Evolutionary conservation across 2,113 vertebrate species (phyloP), one percentile per base, ranked within the genome.

Genomic region (Microtus ochrogaster): DNA sequence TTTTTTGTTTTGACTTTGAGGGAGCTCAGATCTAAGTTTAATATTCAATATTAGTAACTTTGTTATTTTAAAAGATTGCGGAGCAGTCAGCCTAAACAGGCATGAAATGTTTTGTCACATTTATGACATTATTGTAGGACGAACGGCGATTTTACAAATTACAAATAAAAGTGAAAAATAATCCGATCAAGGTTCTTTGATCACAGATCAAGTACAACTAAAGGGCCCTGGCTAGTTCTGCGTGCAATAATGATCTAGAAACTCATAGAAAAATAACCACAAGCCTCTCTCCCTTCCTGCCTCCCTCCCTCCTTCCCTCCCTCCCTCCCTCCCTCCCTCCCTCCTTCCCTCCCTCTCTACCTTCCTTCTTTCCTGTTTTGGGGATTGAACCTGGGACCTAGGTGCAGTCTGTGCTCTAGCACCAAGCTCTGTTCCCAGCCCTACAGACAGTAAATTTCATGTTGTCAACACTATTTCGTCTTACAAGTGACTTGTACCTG

Each of bases 1-100:
- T 83, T 92, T 93, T 92, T 85, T 63, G n/a, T 65, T 89, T 83
- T 63, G 90, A 55, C 84, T 81, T 63, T 65, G 73, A 90, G 97
- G 81, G 49, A 91, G 77, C 92, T 92, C 92, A 82, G 70, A 72
- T 36, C 33, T 90, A 84, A 90, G 58, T 66, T 79, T 81, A 73
- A 41, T 49, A 68, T 92, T 85, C 7, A 66, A n/a, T 47, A 86
- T 73, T 4, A 88, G n/a, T 78, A 73, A 83, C 30, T 93, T 70
- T 41, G 44, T 28, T 77, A 41, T n/a, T 90, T 81, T 93, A 61
- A 70, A 87, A 22, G 1, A 9, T 26, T 47, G 63, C 78, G 41
- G 36, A 41, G 14, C 16, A 26, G 28, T 66, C 73, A 86, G 81
- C 65, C 84, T 77, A 44, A 92, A 94, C 65, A 26, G 12, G 65